Evolutionary conservation across 2,888 invertebrate genomes (phyloP).

Genomic region (Laothoe populi): DNA sequence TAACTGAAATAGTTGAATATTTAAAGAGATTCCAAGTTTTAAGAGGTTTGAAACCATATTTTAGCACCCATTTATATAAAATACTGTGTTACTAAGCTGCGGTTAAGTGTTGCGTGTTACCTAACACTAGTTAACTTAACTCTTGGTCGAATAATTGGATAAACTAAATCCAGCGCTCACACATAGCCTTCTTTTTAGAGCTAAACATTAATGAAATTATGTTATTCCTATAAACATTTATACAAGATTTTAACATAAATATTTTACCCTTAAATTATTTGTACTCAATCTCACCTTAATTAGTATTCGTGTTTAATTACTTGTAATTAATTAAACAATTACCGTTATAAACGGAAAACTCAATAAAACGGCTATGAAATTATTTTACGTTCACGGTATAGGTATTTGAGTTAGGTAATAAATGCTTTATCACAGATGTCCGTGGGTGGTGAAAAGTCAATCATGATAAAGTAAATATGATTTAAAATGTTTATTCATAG

Average conservation of each 20-base stretch:
- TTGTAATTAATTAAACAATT: conserved; percentile 51
- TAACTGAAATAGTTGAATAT: too few species aligned
- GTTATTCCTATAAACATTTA: conserved; percentile 33
- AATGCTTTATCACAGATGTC: conserved; percentile 3
- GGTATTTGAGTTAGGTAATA: conserved; percentile 18
- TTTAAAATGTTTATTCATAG: background rate
- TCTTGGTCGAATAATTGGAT: background rate
- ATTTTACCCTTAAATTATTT: conserved; percentile 53
- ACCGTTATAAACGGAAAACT: conserved; percentile 46
- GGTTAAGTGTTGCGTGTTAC: too few species aligned
- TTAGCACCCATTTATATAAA: conserved; percentile 35
- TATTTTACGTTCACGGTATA: conserved; percentile 24
- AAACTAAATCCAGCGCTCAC: background rate
- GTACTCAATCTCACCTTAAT: conserved; percentile 59
- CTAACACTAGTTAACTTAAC: background rate
- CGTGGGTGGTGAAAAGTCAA: conserved; percentile 6
- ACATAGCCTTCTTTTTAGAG: background rate
- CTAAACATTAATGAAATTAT: too few species aligned
- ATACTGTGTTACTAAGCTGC: too few species aligned
- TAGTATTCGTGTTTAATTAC: conserved; percentile 57
- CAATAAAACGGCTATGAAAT: conserved; percentile 34
- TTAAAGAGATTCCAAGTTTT: too few species aligned
- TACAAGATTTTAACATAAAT: too few species aligned
- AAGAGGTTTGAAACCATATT: too few species aligned
- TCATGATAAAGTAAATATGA: conserved; percentile 1